These are phyloP conservation scores for Lutraria rhynchaena DNA, from an alignment of 1,140 invertebrate species.

Conservation along the genomic window DNA sequence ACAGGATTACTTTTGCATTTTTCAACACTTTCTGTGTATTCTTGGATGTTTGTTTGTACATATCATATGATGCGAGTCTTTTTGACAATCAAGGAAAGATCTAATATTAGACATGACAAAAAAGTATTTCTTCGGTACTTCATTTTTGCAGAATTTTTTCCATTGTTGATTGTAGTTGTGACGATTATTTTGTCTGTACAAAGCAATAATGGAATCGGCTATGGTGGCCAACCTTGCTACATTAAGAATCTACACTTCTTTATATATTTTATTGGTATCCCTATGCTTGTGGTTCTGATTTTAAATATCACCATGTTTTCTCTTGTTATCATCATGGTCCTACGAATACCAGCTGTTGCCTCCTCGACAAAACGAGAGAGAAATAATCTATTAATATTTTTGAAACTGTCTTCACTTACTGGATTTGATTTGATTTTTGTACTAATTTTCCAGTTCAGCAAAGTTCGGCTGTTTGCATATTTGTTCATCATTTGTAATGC, in stretches of 20 bases:
- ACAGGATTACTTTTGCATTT: slow-evolving; percentile 30
- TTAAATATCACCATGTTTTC: slow-evolving; percentile 11
- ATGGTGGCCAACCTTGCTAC: slow-evolving; percentile 33
- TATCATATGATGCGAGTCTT: slow-evolving; percentile 39
- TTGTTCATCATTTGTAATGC: slow-evolving; percentile 25
- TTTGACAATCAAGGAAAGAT: background rate
- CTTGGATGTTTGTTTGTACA: slow-evolving; percentile 40
- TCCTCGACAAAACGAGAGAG: background rate
- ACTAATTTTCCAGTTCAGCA: slow-evolving; percentile 22
- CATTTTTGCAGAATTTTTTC: background rate
- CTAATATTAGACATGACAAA: background rate
- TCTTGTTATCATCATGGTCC: background rate
- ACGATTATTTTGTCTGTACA: background rate
- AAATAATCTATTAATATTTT: slow-evolving; percentile 36
- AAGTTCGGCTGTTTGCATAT: slow-evolving; percentile 13
- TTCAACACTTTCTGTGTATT: background rate
- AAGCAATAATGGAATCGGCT: background rate
- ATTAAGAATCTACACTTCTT: background rate
- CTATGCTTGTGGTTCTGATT: slow-evolving; percentile 11
- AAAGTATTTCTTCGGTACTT: slow-evolving; percentile 1
- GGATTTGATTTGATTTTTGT: slow-evolving; percentile 41
- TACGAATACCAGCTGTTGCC: background rate
- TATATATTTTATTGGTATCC: background rate
- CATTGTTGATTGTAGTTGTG: background rate
- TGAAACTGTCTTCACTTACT: slow-evolving; percentile 29